Percentiles rank a stretch among this genome's conserved stretches.
These are phyloP conservation scores for Bathynomus jamesi DNA, from an alignment of 1,140 invertebrate species.

Conservation along the genomic window DNA sequence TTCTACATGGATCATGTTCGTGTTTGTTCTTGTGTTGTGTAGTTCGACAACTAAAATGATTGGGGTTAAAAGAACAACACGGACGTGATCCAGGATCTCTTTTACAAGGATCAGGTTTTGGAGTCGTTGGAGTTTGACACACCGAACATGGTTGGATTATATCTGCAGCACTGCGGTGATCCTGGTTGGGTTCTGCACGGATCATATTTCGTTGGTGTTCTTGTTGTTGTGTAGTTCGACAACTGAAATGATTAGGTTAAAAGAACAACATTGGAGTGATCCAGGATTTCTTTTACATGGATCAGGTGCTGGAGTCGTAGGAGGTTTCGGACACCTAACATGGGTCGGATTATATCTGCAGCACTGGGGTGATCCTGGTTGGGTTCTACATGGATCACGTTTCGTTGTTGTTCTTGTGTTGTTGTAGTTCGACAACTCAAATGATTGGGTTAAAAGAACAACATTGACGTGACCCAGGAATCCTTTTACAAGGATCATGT, in stretches of 20 bases:
- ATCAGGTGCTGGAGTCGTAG: not conserved
- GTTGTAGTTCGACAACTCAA: constrained; percentile 13
- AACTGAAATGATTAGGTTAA: too few relatives aligned
- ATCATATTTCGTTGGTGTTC: constrained; percentile 19
- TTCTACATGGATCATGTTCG: not conserved
- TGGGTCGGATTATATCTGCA: not conserved
- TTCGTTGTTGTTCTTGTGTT: constrained; percentile 12
- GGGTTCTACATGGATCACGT: not conserved
- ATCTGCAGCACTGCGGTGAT: constrained; percentile 15
- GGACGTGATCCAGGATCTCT: not conserved
- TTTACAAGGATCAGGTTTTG: constrained; percentile 6
- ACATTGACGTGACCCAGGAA: constrained; percentile 2
- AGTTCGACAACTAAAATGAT: constrained; percentile 4
- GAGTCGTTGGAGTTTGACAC: constrained; percentile 3
- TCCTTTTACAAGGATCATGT: not conserved
- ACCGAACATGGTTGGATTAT: constrained; percentile 11
- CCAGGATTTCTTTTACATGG: constrained; percentile 18
- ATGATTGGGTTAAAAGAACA: constrained; percentile 16
- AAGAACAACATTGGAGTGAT: too few relatives aligned
- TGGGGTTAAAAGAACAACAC: constrained; percentile 21
- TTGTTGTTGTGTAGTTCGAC: constrained; percentile 2
- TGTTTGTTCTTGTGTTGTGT: constrained; percentile 16
- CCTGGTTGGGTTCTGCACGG: constrained; percentile 17
- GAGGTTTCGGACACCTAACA: constrained; percentile 10
- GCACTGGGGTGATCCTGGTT: not conserved